These are phyloP conservation scores for Tetranychus piercei DNA, from an alignment of 2,888 invertebrate genomes.

Conservation along the genomic window DNA sequence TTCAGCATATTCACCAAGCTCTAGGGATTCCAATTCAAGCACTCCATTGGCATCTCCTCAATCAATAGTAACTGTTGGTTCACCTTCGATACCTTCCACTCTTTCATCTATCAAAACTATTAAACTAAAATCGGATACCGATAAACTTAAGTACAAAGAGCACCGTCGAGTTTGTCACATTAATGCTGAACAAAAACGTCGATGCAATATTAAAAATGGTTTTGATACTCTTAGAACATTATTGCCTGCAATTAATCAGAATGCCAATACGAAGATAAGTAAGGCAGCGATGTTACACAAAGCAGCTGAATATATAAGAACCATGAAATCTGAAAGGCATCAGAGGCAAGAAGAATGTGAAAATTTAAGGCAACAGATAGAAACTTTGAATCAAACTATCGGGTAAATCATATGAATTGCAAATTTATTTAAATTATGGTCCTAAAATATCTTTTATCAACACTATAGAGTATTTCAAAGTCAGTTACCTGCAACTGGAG, in stretches of 20 bases:
- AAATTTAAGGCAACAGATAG: constrained; percentile 64
- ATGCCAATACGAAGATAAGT: constrained; percentile 65
- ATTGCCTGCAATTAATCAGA: constrained; percentile 66
- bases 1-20: not conserved
- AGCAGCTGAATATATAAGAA: constrained; percentile 72
- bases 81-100: not conserved
- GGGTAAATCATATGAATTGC: constrained; percentile 41
- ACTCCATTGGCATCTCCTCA: constrained; percentile 3
- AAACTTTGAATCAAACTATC: constrained; percentile 69
- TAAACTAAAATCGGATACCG: not conserved
- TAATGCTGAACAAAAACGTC: constrained; percentile 83
- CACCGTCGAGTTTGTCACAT: constrained; percentile 70
- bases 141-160: constrained; percentile 35
- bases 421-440: constrained; percentile 16
- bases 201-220: constrained; percentile 87
- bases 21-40: not conserved
- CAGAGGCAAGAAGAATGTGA: constrained; percentile 79
- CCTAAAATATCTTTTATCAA: constrained; percentile 21
- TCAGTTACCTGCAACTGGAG: constrained; percentile 82
- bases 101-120: not conserved
- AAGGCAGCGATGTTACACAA: constrained; percentile 93
- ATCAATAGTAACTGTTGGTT: not conserved
- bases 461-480: constrained; percentile 64
- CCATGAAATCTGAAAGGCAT: constrained; percentile 58
- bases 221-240: constrained; percentile 81